Base-by-base conservation (phyloP, 2,113 vertebrate species). In the Gnathonemus longibarbis region DNA sequence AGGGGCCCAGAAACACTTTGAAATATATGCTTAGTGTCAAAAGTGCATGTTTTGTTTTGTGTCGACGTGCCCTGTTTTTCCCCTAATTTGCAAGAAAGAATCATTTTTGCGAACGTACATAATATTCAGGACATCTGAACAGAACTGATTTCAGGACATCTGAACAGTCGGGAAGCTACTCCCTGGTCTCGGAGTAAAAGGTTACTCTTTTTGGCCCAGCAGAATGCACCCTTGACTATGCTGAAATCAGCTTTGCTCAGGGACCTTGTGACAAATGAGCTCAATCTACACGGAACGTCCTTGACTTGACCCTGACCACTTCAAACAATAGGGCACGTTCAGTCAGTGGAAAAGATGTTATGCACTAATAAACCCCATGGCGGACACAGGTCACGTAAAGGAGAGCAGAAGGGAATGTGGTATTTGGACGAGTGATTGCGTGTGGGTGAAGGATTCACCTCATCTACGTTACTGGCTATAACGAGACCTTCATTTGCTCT, bases 221-320 rank as follows among this genome's bases (percentile, higher is more conserved):
- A 97, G 96, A 97, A 97, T 97, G 95, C 95, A 95, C 94, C 94
- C 94, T 93, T 84, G 88, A 96, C 97, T 96, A 96, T 98, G 97
- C 97, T 97, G 97, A 98, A 98, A 98, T 98, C 97, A 97, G 97
- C 97, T 97, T 97, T 97, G 97, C 96, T 95, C 95, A 92, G 94
- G 96, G 97, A 97, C 97, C 96, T 96, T 97, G 97, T 99, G 98
- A 99, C 98, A 99, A 99, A 99, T 99, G 98, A 99, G 97, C 98
- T 97, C 98, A 99, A 99, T 99, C 98, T 99, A 97, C 97, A 96
- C 97, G 96, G 96, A 95, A 95, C 95, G 98, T 97, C 98, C 98
- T 99, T 99, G 98, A 98, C 97, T 98, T 98, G 98, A 99, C 98
- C 98, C 98, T 98, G 97, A 97, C 97, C 97, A 95, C 95, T 95